A percentile compares a stretch with the other conserved stretches of the same genome.
Conservation (phyloP, 2,113 vertebrate genomes). For the Sitta europaea region DNA sequence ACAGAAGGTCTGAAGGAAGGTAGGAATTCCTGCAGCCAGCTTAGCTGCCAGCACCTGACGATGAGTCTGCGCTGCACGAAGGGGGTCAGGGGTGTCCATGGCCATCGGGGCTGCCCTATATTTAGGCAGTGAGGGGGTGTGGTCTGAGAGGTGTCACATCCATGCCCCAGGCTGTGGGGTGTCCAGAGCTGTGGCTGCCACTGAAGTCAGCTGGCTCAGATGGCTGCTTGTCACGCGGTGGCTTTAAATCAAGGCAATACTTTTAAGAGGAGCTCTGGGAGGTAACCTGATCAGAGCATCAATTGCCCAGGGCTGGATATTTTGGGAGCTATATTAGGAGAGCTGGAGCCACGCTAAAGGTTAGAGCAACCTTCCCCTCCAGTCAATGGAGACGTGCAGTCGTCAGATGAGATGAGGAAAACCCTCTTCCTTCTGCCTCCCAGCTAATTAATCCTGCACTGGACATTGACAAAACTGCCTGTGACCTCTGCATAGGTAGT, state of each 20-base stretch:
- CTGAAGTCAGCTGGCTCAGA: neutral
- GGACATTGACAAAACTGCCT: neutral
- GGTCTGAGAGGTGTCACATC: neutral
- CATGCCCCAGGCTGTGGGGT: neutral
- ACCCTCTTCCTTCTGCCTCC: neutral
- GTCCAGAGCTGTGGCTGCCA: neutral
- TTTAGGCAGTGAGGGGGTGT: neutral
- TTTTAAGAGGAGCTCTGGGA: neutral
- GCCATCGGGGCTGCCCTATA: neutral
- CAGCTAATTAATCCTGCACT: neutral
- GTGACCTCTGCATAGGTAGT: neutral
- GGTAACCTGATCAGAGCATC: conserved; percentile 13
- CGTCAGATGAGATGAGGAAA: neutral
- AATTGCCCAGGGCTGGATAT: neutral
- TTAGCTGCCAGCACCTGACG: neutral
- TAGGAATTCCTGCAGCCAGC: neutral
- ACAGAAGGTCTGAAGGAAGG: neutral
- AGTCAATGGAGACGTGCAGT: neutral
- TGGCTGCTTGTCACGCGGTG: neutral
- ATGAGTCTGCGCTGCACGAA: rapidly evolving
- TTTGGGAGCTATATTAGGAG: conserved; percentile 24
- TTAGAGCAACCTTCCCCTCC: neutral
- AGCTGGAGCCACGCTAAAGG: neutral
- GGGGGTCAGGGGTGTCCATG: neutral
- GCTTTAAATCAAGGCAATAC: neutral